These are phyloP conservation scores for Hylyphantes graminicola DNA, from an alignment of 1,140 invertebrate species.

Conservation along the genomic window DNA sequence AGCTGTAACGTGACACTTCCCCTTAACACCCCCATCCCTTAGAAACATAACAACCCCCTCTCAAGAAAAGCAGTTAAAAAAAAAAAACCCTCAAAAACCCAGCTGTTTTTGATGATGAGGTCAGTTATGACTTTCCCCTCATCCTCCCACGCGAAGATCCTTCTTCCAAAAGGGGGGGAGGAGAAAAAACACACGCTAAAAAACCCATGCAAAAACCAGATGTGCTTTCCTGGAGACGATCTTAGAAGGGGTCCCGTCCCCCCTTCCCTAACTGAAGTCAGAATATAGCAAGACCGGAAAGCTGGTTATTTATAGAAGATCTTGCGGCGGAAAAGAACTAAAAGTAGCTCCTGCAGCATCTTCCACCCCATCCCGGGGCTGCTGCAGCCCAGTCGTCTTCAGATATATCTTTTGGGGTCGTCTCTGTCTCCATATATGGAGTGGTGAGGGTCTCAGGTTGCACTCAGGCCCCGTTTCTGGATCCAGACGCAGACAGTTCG, in stretches of 20 bases:
- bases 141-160: conserved; percentile 41
- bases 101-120: conserved; percentile 59
- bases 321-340: conserved; percentile 35
- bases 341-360: conserved; percentile 35
- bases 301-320: conserved; percentile 55
- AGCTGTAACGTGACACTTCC: too few species aligned
- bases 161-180: not conserved
- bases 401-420: conserved; percentile 16
- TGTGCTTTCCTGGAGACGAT: conserved; percentile 7
- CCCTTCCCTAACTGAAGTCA: too few species aligned
- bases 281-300: conserved; percentile 35
- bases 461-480: conserved; percentile 4
- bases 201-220: conserved; percentile 24
- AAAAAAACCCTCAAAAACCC: conserved; percentile 23
- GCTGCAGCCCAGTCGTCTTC: not conserved
- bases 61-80: not conserved
- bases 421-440: conserved; percentile 58
- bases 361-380: conserved; percentile 1
- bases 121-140: conserved; percentile 55
- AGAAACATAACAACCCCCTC: too few species aligned
- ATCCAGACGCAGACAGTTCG: conserved; percentile 9
- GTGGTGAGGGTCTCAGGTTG: conserved; percentile 29
- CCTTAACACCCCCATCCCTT: too few species aligned
- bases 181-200: not conserved
- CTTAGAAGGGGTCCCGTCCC: too few species aligned